A percentile compares a stretch with the other conserved stretches of the same genome.
Evolutionary conservation across 2,888 invertebrate genomes (phyloP).

Genomic region (Euproctis similis): DNA sequence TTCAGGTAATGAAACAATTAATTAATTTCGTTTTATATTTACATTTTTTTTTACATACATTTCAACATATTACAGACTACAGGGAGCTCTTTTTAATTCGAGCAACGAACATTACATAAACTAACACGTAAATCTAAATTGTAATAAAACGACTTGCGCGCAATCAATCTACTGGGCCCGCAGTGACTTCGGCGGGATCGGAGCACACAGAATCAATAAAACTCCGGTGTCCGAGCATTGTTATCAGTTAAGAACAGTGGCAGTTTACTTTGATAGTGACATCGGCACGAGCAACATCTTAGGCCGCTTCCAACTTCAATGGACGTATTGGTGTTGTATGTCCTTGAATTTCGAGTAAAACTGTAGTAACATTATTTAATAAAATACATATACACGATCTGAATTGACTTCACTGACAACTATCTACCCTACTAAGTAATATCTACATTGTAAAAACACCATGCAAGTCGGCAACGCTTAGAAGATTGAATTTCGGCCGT

Average conservation of each 20-base stretch:
- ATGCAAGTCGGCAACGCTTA: conserved; percentile 33
- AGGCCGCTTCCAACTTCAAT: conserved; percentile 63
- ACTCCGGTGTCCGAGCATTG: conserved; percentile 53
- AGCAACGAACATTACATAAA: conserved; percentile 76
- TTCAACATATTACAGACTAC: conserved; percentile 75
- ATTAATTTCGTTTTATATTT: conserved; percentile 69
- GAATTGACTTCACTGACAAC: conserved; percentile 57
- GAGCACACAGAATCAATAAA: conserved; percentile 72
- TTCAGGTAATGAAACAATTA: conserved; percentile 50
- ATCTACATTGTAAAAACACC: conserved; percentile 56
- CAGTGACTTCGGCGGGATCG: conserved; percentile 46
- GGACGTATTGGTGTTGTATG: conserved; percentile 60
- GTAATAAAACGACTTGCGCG: conserved; percentile 68
- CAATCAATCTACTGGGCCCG: conserved; percentile 64
- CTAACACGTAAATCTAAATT: conserved; percentile 74
- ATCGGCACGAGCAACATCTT: conserved; percentile 56
- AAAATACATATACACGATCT: conserved; percentile 45
- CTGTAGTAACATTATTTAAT: conserved; percentile 31
- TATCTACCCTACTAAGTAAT: conserved; percentile 53
- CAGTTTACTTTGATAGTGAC: conserved; percentile 55
- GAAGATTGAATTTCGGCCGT: conserved; percentile 26
- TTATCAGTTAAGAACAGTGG: conserved; percentile 50
- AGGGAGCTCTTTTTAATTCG: conserved; percentile 75
- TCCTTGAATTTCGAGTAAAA: conserved; percentile 38
- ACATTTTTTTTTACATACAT: conserved; percentile 72